phyloP scores from a whole-genome alignment of 2,888 invertebrate species.

The Rhorus exstirpatorius region DNA sequence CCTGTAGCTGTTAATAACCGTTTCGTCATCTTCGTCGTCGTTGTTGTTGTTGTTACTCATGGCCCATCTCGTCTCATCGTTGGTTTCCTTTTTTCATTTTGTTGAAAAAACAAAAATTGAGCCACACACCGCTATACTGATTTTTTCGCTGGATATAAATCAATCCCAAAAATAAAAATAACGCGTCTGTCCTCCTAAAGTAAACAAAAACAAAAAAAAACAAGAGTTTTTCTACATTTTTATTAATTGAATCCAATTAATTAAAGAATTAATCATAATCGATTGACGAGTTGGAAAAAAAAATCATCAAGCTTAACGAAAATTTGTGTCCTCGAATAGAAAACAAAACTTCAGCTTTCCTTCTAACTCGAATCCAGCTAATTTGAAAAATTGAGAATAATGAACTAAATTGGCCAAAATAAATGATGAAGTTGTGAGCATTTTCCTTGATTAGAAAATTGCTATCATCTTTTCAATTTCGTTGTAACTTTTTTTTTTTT shows the following conservation, averaged over 20 bases:
- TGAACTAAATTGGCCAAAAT: too few relatives aligned
- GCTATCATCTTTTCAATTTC: background rate
- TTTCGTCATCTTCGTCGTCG: slow-evolving; percentile 12
- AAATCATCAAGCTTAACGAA: too few relatives aligned
- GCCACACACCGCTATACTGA: background rate
- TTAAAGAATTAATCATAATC: too few relatives aligned
- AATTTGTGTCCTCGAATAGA: slow-evolving; percentile 11
- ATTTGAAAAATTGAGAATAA: background rate
- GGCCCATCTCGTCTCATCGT: slow-evolving; percentile 38
- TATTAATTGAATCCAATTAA: too few relatives aligned
- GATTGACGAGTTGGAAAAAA: slow-evolving; percentile 5
- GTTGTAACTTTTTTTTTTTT: background rate
- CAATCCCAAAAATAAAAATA: too few relatives aligned
- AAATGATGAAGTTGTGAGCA: too few relatives aligned
- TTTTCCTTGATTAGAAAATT: background rate
- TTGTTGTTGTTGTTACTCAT: slow-evolving; percentile 7
- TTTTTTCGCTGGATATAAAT: slow-evolving; percentile 18
- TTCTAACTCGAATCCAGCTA: slow-evolving; percentile 6
- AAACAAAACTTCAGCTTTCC: background rate
- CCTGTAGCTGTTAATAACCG: slow-evolving; percentile 78
- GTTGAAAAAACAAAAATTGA: slow-evolving; percentile 8
- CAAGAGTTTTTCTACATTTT: too few relatives aligned
- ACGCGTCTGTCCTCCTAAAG: too few relatives aligned
- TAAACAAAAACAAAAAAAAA: too few relatives aligned
- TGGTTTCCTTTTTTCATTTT: background rate